Evolutionary conservation across 2,888 invertebrate species (phyloP).

Genomic region (Psococerastis gibbosa): DNA sequence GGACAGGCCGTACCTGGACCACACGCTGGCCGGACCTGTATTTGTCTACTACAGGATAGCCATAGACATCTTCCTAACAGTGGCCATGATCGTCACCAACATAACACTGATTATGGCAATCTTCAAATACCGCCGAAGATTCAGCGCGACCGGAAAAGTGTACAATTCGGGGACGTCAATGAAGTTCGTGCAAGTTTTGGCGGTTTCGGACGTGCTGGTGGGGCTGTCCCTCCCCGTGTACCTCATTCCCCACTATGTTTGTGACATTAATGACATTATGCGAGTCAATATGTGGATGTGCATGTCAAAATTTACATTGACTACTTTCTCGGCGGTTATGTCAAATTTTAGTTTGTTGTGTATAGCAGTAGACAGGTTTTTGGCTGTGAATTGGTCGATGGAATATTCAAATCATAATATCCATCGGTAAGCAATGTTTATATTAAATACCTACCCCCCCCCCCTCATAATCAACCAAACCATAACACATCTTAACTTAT

Average conservation of each 20-base stretch:
- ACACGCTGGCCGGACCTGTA: background rate
- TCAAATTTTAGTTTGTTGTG: conserved; percentile 12
- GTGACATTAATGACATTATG: conserved; percentile 9
- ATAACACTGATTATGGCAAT: background rate
- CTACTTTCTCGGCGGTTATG: conserved; percentile 10
- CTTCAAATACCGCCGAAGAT: background rate
- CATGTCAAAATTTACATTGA: conserved; percentile 12
- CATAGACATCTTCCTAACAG: background rate
- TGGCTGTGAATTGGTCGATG: conserved; percentile 11
- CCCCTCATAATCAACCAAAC: too few relatives aligned
- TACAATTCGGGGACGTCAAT: conserved; percentile 6
- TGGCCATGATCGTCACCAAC: background rate
- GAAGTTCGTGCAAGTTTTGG: conserved; percentile 14
- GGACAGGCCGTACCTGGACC: conserved; percentile 1
- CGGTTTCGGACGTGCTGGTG: conserved; percentile 14
- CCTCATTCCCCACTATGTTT: conserved; percentile 14
- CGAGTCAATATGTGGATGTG: conserved; percentile 6
- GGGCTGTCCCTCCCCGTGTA: conserved; percentile 13
- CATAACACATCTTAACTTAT: too few relatives aligned
- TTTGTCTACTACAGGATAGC: background rate
- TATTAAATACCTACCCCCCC: background rate
- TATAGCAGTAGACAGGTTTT: conserved; percentile 13
- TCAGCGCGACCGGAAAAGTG: background rate
- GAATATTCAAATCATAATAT: conserved; percentile 12
- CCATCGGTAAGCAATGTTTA: conserved; percentile 8